Conservation (phyloP, 2,888 invertebrate species). For the Andricus quercusramuli region DNA sequence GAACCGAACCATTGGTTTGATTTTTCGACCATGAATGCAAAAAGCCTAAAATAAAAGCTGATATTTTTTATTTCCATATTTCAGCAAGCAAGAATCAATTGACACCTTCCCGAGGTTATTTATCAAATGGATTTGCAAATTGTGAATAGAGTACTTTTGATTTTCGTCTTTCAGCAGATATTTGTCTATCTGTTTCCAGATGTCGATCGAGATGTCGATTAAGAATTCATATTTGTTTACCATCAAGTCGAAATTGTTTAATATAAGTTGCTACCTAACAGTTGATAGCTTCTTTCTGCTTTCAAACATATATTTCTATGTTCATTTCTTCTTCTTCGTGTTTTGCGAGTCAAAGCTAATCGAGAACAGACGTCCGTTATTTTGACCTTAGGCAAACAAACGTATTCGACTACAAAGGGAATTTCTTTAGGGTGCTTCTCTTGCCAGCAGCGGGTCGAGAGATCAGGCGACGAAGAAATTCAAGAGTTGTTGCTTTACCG, state of each 20-base stretch:
- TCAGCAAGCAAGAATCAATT: too few species aligned
- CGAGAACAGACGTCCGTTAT: constrained; percentile 39
- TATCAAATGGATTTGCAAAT: too few species aligned
- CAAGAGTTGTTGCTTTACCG: constrained; percentile 5
- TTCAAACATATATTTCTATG: constrained; percentile 17
- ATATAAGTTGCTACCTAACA: constrained; percentile 9
- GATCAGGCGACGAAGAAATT: constrained; percentile 30
- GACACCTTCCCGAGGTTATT: too few species aligned
- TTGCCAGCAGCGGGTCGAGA: constrained; percentile 22
- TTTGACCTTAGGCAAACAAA: constrained; percentile 40
- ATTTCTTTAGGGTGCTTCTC: constrained; percentile 36
- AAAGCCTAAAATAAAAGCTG: too few species aligned
- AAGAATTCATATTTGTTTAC: constrained; percentile 3
- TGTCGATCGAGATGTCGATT: constrained; percentile 24
- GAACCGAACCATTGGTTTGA: too few species aligned
- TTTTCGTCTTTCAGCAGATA: not conserved
- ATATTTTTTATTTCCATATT: too few species aligned
- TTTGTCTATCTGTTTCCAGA: not conserved
- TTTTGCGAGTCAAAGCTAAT: constrained; percentile 36
- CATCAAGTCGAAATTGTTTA: not conserved
- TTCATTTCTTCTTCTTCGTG: constrained; percentile 11
- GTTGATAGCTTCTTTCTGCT: constrained; percentile 10
- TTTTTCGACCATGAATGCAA: too few species aligned
- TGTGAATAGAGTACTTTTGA: too few species aligned
- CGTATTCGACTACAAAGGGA: constrained; percentile 41